Evolutionary conservation across 2,113 vertebrate species (phyloP).

Genomic region (Copsychus sechellarum): DNA sequence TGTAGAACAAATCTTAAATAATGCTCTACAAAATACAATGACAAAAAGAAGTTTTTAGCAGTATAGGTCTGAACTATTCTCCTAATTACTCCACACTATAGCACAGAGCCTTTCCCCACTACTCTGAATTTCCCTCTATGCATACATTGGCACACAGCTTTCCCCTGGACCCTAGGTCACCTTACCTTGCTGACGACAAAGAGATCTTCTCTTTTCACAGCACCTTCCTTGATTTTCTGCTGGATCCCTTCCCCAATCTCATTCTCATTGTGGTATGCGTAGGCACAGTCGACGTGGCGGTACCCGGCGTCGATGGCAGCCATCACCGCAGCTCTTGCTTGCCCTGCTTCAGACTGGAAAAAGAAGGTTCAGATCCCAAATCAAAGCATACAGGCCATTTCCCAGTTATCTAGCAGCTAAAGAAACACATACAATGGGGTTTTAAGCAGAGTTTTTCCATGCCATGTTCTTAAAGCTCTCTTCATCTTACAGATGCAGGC

Average conservation of each 20-base stretch:
- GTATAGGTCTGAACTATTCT: not conserved
- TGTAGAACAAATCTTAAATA: not conserved
- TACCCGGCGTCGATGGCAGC: conserved; percentile 82
- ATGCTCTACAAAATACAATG: not conserved
- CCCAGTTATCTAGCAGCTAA: not conserved
- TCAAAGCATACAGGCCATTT: not conserved
- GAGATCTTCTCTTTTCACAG: conserved; percentile 85
- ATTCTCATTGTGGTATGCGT: conserved; percentile 82
- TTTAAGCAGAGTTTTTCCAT: not conserved
- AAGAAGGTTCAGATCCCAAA: not conserved
- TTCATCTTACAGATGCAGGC: not conserved
- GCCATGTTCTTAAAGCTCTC: not conserved
- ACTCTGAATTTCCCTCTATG: not conserved
- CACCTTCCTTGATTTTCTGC: conserved; percentile 77
- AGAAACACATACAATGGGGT: not conserved
- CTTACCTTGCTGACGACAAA: conserved; percentile 90
- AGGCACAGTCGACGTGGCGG: conserved; percentile 86
- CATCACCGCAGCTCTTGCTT: conserved; percentile 78
- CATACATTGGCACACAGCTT: not conserved
- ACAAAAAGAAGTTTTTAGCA: not conserved
- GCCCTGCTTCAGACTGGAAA: conserved; percentile 77
- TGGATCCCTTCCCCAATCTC: conserved; percentile 83
- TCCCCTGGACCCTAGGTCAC: not conserved
- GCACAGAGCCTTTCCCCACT: not conserved
- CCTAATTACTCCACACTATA: not conserved